These are phyloP conservation scores for Varecia variegata DNA, from an alignment of 2,797 vertebrate genomes.

Conservation along the genomic window DNA sequence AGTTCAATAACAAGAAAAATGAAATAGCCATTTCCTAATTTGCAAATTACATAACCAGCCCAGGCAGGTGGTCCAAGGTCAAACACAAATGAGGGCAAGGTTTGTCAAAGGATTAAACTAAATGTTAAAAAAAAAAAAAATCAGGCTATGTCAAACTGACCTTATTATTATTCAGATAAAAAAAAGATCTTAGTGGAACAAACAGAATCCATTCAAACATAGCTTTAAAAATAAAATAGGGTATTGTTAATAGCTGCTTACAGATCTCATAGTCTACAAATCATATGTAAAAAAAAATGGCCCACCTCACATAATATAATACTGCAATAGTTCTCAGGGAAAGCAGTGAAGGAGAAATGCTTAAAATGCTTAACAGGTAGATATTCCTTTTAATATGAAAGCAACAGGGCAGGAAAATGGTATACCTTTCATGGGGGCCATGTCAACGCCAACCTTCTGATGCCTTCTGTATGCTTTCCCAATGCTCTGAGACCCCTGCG, in stretches of 20 bases:
- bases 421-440: background rate
- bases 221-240: background rate
- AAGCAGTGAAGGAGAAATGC: background rate
- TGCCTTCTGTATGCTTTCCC: background rate
- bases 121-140: conserved; percentile 48
- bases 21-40: background rate
- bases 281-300: background rate
- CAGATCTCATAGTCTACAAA: background rate
- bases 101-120: conserved; percentile 54
- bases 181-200: conserved; percentile 40
- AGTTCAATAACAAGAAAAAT: conserved; percentile 27
- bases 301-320: background rate
- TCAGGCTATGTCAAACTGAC: background rate
- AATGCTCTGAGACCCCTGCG: background rate
- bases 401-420: background rate
- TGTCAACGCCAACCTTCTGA: background rate
- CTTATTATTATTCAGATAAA: background rate
- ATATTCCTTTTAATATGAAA: conserved; percentile 2
- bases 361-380: background rate
- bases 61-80: conserved; percentile 61
- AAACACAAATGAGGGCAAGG: conserved; percentile 50
- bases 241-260: background rate
- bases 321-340: fast-evolving
- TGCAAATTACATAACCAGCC: conserved; percentile 27
- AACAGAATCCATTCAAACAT: background rate